Conservation (phyloP, 2,888 invertebrate genomes). For the Agriopis leucophaearia region DNA sequence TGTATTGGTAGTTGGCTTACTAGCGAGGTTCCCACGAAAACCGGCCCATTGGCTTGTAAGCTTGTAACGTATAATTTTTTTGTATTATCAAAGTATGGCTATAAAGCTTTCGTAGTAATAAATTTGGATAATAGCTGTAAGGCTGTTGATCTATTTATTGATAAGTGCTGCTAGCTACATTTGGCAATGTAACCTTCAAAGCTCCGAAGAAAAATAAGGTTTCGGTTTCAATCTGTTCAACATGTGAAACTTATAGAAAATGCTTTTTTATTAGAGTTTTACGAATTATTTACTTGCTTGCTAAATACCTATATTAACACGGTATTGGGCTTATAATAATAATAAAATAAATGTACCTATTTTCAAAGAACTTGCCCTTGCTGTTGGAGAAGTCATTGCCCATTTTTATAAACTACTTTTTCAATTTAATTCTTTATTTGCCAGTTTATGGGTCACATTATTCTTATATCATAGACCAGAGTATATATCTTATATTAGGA, state of each 20-base stretch:
- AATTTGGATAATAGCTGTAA: constrained; percentile 27
- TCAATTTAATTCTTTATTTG: too few species aligned
- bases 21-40: constrained; percentile 65
- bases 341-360: too few species aligned
- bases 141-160: constrained; percentile 21
- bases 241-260: neutral
- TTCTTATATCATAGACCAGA: too few species aligned
- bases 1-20: constrained; percentile 2
- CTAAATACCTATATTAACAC: too few species aligned
- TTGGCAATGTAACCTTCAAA: constrained; percentile 17
- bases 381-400: too few species aligned
- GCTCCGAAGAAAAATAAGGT: constrained; percentile 1
- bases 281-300: too few species aligned
- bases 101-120: constrained; percentile 26
- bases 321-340: too few species aligned
- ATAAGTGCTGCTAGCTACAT: constrained; percentile 12
- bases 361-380: too few species aligned
- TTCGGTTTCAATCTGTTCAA: neutral
- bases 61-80: constrained; percentile 54
- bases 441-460: too few species aligned
- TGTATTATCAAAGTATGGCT: constrained; percentile 46
- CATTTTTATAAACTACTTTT: too few species aligned
- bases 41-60: constrained; percentile 52
- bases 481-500: too few species aligned
- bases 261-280: too few species aligned